These are phyloP conservation scores for Meandrina meandrites DNA, from an alignment of 92 coral and sea anemone genomes.

Conservation along the genomic window DNA sequence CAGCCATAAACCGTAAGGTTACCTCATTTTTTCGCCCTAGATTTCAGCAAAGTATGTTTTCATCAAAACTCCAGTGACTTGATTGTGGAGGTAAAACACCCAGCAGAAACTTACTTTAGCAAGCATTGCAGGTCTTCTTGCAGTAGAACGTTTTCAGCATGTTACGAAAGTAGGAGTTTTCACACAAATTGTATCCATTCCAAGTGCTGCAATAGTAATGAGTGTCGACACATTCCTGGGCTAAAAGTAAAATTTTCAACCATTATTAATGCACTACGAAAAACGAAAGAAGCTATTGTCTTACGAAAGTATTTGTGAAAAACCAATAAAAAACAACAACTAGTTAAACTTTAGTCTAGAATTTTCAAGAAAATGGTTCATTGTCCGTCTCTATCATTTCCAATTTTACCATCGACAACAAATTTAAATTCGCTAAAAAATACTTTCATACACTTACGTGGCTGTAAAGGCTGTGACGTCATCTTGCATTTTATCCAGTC, in stretches of 20 bases:
- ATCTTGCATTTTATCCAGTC: constrained; percentile 77
- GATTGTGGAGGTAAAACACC: background rate
- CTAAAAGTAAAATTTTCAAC: constrained; percentile 9
- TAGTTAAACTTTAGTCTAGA: no score
- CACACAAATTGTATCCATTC: constrained; percentile 37
- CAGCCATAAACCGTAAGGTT: no score
- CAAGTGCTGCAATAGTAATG: constrained; percentile 62
- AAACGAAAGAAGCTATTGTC: no score
- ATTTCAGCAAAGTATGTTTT: no score
- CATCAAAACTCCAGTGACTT: background rate
- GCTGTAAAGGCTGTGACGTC: constrained; percentile 30
- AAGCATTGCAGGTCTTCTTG: constrained; percentile 69
- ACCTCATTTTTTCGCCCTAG: no score
- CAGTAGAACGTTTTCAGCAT: constrained; percentile 69
- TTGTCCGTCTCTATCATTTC: no score
- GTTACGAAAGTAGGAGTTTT: constrained; percentile 43
- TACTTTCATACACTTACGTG: constrained; percentile 14
- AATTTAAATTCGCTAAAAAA: no score
- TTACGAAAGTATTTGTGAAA: no score
- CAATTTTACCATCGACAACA: no score
- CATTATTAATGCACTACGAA: no score
- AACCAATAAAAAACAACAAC: no score
- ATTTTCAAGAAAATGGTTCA: no score
- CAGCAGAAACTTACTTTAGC: background rate
- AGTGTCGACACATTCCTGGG: constrained; percentile 52